Base-by-base conservation (phyloP, 2,888 invertebrate species). In the Anoplius nigerrimus region DNA sequence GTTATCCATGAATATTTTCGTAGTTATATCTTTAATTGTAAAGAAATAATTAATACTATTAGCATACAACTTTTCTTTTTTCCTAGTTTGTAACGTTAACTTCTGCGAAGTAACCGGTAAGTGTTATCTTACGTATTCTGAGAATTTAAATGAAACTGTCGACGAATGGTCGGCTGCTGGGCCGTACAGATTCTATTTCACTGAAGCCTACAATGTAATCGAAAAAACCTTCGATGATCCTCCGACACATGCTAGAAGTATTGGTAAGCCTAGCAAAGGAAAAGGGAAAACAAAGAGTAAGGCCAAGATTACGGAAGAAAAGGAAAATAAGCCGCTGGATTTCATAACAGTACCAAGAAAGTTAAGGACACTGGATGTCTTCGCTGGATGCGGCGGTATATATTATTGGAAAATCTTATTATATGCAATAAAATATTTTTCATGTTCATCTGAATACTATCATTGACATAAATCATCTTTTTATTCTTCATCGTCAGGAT, bases 321-420 rank as follows among this genome's bases (percentile, higher is more conserved):
- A 56, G 18, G 78, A 79, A 16, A 76, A 78, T 18, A 78, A 74
- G 15, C 74, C 85, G 81, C 65, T 84, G 69, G 79, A 87, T 66
- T 84, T 88, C 84, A 89, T 89, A 11, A 70, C 80, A 13, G 84
- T 90, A 27, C 77, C 91, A 0, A 86, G 89, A 62, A 92, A 92
- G 34, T 84, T 97, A 64, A 89, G 91, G 73, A 92, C 93, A 46
- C 89, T 97, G 80, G 96, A 96, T 84, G 93, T 96, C 24, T 97
- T 97, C 87, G 95, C 96, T 71, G 96, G 96, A 0, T 96, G 95
- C 87, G 96, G 96, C 51, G 96, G 92, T 91, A 82, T 72, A 74
- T 68, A 62, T 13, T 18, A 5, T 24, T 59, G 60, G 27, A 53
- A 22, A 24, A 24, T 46, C 53, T 18, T 43, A 42, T 65, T 15